Evolutionary conservation across 2,113 vertebrate species (phyloP), one percentile per base, ranked within the genome.

Genomic region (Puma concolor): DNA sequence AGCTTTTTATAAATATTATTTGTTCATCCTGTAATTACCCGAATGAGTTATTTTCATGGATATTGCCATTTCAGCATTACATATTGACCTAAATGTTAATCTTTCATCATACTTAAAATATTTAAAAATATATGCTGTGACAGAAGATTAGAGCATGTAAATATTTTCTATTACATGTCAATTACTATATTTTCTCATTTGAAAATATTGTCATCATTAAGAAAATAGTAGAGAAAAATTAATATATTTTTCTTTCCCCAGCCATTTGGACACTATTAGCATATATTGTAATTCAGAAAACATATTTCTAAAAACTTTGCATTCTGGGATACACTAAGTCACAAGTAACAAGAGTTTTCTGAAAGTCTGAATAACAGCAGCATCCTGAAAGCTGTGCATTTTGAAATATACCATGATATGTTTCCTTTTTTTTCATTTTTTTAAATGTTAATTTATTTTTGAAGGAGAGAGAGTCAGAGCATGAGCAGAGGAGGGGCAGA

Each of bases 121-220:
- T 76, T 87, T 79, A 14, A 38, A 90, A 95, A 83, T 33, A 72
- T 67, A 33, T 64, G 33, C 17, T n/a, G 12, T 88, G 41, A 36
- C 2, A 90, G 23, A 66, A 50, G 63, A 52, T 66, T 80, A 60
- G 21, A 27, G 7, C 17, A 44, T 52, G 27, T 66, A 83, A 86
- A 66, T 79, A 79, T 81, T 93, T 92, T 81, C 21, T 67, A 54
- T 71, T 21, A 66, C 4, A 31, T 60, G 63, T 60, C 52, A 88
- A 60, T 66, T 79, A 60, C 29, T 54, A 57, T 71, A 41, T 12
- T 60, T 86, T 52, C 38, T 76, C 29, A 57, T 33, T 69, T 82
- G 50, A 95, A 97, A 97, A 79, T 54, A 63, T 36, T 90, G 52
- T 79, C 54, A 94, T 13, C 63, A 77, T 82, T 93, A 83, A 57